Evolutionary conservation across 2,888 invertebrate genomes (phyloP).

Genomic region (Neocrepidodera transversa): DNA sequence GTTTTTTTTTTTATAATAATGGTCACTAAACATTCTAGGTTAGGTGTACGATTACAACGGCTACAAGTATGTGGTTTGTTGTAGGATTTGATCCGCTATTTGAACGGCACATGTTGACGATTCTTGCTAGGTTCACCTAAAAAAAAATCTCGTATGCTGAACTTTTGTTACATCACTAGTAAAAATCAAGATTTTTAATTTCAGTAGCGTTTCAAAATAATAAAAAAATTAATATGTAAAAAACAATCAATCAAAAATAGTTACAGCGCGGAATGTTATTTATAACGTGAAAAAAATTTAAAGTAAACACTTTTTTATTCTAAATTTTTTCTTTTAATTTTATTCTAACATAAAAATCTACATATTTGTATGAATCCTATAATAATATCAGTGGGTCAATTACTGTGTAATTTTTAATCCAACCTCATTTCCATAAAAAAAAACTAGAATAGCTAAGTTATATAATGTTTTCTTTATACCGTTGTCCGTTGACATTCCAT

Average conservation of each 20-base stretch:
- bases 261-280: no score
- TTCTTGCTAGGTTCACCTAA: conserved; percentile 32
- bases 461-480: conserved; percentile 17
- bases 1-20: conserved; percentile 19
- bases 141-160: conserved; percentile 17
- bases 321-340: no score
- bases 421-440: conserved; percentile 24
- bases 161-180: conserved; percentile 1
- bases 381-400: conserved; percentile 17
- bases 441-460: conserved; percentile 1
- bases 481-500: conserved; percentile 21
- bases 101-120: conserved; percentile 38
- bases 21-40: conserved; percentile 28
- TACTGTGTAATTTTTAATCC: conserved; percentile 17
- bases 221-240: no score
- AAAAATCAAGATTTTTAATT: no score
- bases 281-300: no score
- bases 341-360: no score
- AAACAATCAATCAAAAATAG: no score
- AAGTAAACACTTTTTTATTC: no score
- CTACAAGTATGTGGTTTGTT: conserved; percentile 42
- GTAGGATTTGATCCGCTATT: conserved; percentile 45
- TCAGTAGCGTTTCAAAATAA: no score
- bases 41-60: conserved; percentile 30
- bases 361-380: background rate